phyloP scores from a whole-genome alignment of 2,113 vertebrate genomes.

The Indicator maculatus region DNA sequence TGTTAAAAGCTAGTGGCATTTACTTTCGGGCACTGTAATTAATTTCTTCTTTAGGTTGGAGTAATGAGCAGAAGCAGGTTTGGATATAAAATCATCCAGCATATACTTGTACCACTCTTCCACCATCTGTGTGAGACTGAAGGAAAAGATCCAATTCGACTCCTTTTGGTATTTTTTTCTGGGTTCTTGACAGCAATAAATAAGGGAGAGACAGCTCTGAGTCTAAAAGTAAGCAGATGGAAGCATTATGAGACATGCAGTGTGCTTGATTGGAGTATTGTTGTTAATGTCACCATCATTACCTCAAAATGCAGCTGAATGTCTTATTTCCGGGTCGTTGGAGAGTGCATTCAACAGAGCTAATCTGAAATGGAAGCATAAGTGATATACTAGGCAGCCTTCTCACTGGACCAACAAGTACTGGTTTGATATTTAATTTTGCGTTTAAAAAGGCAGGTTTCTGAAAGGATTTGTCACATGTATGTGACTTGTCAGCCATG shows the following conservation, averaged over 20 bases:
- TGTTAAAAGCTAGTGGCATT: neutral
- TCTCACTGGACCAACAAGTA: neutral
- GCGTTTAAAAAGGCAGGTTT: neutral
- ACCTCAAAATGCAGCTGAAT: neutral
- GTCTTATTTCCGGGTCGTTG: neutral
- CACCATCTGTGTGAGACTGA: rapidly evolving
- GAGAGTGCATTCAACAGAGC: neutral
- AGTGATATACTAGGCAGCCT: neutral
- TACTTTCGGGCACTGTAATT: rapidly evolving
- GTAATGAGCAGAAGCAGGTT: neutral
- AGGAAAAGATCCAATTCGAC: no score
- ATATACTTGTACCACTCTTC: rapidly evolving
- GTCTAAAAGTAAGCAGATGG: neutral
- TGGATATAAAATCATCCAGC: rapidly evolving
- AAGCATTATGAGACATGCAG: neutral
- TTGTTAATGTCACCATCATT: neutral
- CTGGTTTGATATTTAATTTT: neutral
- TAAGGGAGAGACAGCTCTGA: neutral
- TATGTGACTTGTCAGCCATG: rapidly evolving
- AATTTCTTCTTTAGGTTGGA: neutral
- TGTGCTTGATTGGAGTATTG: rapidly evolving
- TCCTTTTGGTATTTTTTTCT: rapidly evolving
- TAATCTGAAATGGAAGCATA: neutral
- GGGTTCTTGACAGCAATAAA: neutral
- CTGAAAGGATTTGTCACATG: neutral